Percentiles rank a stretch among this genome's conserved stretches.
Conservation (phyloP, 1,140 invertebrate species). For the Panagrolaimus sp. region DNA sequence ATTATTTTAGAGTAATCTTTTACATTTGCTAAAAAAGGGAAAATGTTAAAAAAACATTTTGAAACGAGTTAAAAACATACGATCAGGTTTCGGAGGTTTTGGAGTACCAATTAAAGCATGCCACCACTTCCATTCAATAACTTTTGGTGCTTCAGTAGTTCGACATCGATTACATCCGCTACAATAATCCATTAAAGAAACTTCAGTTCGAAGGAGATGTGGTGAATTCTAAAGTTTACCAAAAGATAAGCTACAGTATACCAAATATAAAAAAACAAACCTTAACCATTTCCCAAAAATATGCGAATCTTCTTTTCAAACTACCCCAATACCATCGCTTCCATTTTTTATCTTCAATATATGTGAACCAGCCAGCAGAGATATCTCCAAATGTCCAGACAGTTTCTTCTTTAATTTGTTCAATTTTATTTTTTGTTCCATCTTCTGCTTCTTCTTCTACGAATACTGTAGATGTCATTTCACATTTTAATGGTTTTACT, state of each 20-base stretch:
- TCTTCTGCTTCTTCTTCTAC: slow-evolving; percentile 3
- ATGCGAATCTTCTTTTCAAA: slow-evolving; percentile 19
- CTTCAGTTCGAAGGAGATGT: slow-evolving; percentile 12
- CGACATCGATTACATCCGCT: slow-evolving; percentile 28
- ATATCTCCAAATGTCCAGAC: slow-evolving; percentile 26
- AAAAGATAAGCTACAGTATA: neutral
- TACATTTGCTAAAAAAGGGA: slow-evolving; percentile 1
- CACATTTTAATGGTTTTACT: slow-evolving; percentile 28
- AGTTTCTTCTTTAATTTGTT: slow-evolving; percentile 16
- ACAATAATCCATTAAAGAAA: slow-evolving; percentile 30
- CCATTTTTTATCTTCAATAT: slow-evolving; percentile 33
- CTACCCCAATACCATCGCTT: slow-evolving; percentile 37
- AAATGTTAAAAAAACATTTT: neutral
- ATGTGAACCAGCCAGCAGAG: slow-evolving; percentile 32
- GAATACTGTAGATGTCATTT: neutral
- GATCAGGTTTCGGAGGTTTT: neutral
- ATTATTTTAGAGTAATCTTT: slow-evolving; percentile 13
- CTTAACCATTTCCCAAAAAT: slow-evolving; percentile 38
- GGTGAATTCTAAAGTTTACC: slow-evolving; percentile 24
- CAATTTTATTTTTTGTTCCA: slow-evolving; percentile 5
- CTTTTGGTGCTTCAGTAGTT: neutral
- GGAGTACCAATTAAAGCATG: neutral
- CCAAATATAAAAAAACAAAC: neutral
- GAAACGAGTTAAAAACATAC: neutral
- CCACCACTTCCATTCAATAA: neutral